Evolutionary conservation across 1,140 invertebrate species (phyloP).

Genomic region (Frieseomelitta varia): DNA sequence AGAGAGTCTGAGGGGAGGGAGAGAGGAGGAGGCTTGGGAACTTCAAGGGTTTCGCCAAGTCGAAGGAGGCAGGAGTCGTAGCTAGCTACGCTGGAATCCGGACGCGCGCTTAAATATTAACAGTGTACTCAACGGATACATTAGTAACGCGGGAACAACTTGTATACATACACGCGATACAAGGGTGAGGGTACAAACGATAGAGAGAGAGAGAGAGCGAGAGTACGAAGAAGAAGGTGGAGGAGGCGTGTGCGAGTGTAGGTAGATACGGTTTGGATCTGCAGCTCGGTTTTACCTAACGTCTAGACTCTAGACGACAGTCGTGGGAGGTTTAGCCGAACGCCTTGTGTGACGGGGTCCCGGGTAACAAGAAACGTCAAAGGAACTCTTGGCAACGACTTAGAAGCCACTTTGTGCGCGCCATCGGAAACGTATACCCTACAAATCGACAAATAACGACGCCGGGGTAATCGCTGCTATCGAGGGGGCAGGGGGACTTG

Average conservation of each 20-base stretch:
- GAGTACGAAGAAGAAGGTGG: background rate
- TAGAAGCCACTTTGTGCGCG: conserved; percentile 44
- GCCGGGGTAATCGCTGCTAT: conserved; percentile 1
- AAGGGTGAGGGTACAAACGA: background rate
- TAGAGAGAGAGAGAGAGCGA: background rate
- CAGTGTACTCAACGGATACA: conserved; percentile 72
- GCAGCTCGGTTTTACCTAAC: conserved; percentile 58
- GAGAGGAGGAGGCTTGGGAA: background rate
- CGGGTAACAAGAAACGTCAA: conserved; percentile 49
- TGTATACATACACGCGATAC: conserved; percentile 50
- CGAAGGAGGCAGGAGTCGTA: conserved; percentile 39
- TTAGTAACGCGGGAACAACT: conserved; percentile 70
- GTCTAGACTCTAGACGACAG: conserved; percentile 46
- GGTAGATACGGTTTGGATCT: conserved; percentile 1
- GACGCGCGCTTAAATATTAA: conserved; percentile 70
- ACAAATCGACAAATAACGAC: conserved; percentile 42
- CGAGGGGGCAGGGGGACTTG: background rate
- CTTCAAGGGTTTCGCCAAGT: conserved; percentile 63
- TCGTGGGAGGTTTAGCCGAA: conserved; percentile 21
- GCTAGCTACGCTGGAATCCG: conserved; percentile 48
- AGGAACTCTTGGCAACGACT: conserved; percentile 44
- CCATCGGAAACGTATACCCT: conserved; percentile 34
- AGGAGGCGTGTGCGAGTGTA: background rate
- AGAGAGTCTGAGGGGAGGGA: too few relatives aligned
- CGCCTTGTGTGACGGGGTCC: conserved; percentile 26